These are phyloP conservation scores for Drosophila neocordata DNA, from an alignment of 1,140 invertebrate genomes.

Conservation along the genomic window DNA sequence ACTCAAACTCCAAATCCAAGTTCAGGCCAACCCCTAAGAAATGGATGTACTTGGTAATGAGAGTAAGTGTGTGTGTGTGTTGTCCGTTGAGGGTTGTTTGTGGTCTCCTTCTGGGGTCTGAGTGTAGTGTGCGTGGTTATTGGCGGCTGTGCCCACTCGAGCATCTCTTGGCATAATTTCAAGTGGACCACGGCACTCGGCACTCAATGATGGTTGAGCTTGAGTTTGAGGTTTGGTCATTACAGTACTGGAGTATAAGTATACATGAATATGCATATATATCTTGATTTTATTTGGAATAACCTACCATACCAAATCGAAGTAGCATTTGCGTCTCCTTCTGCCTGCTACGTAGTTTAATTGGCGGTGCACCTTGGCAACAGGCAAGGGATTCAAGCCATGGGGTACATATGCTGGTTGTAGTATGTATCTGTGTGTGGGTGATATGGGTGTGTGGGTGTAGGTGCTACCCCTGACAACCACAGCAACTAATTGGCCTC, in stretches of 20 bases:
- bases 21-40: conserved; percentile 12
- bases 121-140: conserved; percentile 28
- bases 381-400: background rate
- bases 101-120: conserved; percentile 22
- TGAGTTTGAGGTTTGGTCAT: conserved; percentile 7
- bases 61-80: background rate
- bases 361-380: conserved; percentile 21
- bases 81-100: conserved; percentile 24
- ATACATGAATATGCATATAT: conserved; percentile 2
- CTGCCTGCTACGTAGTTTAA: conserved; percentile 7
- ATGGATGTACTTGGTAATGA: background rate
- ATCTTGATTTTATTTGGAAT: conserved; percentile 12
- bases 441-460: background rate
- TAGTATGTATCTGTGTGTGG: background rate
- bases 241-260: background rate
- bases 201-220: conserved; percentile 5
- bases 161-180: conserved; percentile 27
- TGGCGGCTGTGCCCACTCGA: conserved; percentile 28
- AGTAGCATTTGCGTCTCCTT: conserved; percentile 1
- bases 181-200: conserved; percentile 24
- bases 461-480: conserved; percentile 19
- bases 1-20: background rate
- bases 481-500: conserved; percentile 15
- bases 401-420: background rate
- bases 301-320: background rate